A percentile compares a stretch with the other conserved stretches of the same genome.
phyloP scores from a whole-genome alignment of 2,113 vertebrate genomes.

The Antennarius striatus region DNA sequence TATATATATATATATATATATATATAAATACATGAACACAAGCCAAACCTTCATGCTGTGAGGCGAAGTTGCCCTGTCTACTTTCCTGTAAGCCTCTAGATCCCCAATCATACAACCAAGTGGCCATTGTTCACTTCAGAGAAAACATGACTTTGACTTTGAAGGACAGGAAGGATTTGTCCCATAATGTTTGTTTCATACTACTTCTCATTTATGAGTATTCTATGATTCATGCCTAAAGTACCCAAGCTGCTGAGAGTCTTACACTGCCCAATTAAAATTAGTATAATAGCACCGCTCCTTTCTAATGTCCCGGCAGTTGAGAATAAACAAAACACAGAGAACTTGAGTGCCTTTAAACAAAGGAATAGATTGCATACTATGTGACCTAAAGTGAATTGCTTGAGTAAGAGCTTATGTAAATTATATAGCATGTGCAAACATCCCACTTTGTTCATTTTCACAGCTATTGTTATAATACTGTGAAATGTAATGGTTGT shows the following conservation, averaged over 20 bases:
- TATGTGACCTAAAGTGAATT: slow-evolving; percentile 45
- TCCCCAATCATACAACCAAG: neutral
- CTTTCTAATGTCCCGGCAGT: slow-evolving; percentile 47
- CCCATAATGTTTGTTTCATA: no score
- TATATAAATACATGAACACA: no score
- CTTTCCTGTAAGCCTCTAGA: neutral
- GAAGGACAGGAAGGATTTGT: no score
- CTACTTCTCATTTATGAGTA: slow-evolving; percentile 18
- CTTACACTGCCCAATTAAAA: slow-evolving; percentile 52
- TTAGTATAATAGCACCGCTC: slow-evolving; percentile 48
- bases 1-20: no score
- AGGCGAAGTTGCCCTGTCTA: no score
- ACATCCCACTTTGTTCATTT: slow-evolving; percentile 39
- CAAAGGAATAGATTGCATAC: slow-evolving; percentile 42
- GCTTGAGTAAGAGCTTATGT: slow-evolving; percentile 26
- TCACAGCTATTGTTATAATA: neutral
- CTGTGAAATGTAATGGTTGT: neutral
- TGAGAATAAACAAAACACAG: slow-evolving; percentile 45
- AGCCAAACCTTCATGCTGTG: no score
- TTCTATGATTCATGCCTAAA: slow-evolving; percentile 22
- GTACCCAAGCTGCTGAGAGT: slow-evolving; percentile 29
- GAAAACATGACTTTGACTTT: no score
- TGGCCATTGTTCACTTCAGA: neutral
- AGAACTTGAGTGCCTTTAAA: slow-evolving; percentile 28
- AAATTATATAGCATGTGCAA: slow-evolving; percentile 55